Evolutionary conservation across 2,113 vertebrate genomes (phyloP).

Genomic region (Poeciliopsis retropinna): DNA sequence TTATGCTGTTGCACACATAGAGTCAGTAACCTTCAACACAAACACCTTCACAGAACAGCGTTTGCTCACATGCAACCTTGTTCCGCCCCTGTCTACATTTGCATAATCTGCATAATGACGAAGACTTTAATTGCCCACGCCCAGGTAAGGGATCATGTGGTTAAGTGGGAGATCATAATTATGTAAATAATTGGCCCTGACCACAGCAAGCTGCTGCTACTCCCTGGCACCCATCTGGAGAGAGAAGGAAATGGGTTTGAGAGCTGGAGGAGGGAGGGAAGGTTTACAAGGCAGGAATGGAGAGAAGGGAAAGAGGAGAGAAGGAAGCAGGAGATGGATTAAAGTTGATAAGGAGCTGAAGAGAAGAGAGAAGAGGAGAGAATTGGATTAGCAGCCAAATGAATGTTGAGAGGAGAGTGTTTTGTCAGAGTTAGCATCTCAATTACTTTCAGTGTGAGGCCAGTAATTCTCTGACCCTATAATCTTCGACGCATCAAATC

Average conservation of each 20-base stretch:
- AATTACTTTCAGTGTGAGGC: slow-evolving; percentile 3
- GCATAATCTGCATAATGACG: slow-evolving; percentile 98
- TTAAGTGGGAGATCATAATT: slow-evolving; percentile 99
- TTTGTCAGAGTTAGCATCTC: slow-evolving; percentile 3
- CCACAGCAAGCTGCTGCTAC: slow-evolving; percentile 94
- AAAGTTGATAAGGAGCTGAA: not conserved
- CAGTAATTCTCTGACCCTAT: not conserved
- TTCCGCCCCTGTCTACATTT: slow-evolving; percentile 86
- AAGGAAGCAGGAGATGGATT: not conserved
- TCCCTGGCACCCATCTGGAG: slow-evolving; percentile 93
- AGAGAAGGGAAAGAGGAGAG: not conserved
- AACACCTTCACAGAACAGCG: slow-evolving; percentile 47
- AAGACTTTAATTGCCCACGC: slow-evolving; percentile 93
- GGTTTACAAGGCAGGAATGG: not conserved
- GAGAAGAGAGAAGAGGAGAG: not conserved
- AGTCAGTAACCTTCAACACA: not conserved
- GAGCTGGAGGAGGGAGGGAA: not conserved
- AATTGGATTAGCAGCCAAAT: not conserved
- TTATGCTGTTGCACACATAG: slow-evolving; percentile 36
- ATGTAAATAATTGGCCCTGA: slow-evolving; percentile 98
- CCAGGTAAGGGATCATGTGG: slow-evolving; percentile 99
- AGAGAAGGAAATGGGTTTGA: slow-evolving; percentile 38
- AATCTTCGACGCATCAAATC: slow-evolving; percentile 5
- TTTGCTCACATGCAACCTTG: slow-evolving; percentile 82
- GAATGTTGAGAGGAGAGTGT: not conserved